Evolutionary conservation across 1,140 invertebrate species (phyloP).

Genomic region (Drosophila ambigua): DNA sequence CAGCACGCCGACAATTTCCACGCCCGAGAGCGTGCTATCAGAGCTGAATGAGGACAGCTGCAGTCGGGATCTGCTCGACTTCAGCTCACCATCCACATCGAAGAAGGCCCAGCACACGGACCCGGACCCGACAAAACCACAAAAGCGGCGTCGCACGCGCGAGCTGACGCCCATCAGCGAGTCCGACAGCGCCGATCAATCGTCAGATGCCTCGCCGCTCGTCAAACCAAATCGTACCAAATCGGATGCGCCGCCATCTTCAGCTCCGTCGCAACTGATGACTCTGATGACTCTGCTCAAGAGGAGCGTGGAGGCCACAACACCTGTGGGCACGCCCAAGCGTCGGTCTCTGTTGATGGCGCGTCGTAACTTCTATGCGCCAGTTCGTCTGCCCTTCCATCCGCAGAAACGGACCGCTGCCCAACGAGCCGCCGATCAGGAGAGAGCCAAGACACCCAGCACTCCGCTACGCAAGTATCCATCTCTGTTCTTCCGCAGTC

Average conservation of each 20-base stretch:
- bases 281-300: too few relatives aligned
- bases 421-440: not conserved
- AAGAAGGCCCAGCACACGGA: constrained; percentile 49
- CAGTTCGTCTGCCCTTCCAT: constrained; percentile 49
- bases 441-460: not conserved
- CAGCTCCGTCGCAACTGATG: not conserved
- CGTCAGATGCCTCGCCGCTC: constrained; percentile 44
- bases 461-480: constrained; percentile 4
- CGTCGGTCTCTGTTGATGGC: not conserved
- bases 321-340: too few relatives aligned
- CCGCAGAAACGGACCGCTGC: constrained; percentile 24
- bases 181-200: constrained; percentile 44
- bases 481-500: constrained; percentile 18
- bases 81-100: constrained; percentile 69
- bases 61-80: constrained; percentile 60
- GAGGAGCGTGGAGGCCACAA: not conserved
- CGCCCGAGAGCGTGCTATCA: constrained; percentile 67
- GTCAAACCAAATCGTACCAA: constrained; percentile 46
- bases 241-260: constrained; percentile 18
- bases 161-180: constrained; percentile 43
- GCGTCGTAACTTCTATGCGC: constrained; percentile 38
- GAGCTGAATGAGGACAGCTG: constrained; percentile 67
- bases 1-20: constrained; percentile 18
- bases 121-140: constrained; percentile 62
- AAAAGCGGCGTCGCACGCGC: constrained; percentile 40